Conservation (phyloP, 2,113 vertebrate species). For the Myocastor coypus region DNA sequence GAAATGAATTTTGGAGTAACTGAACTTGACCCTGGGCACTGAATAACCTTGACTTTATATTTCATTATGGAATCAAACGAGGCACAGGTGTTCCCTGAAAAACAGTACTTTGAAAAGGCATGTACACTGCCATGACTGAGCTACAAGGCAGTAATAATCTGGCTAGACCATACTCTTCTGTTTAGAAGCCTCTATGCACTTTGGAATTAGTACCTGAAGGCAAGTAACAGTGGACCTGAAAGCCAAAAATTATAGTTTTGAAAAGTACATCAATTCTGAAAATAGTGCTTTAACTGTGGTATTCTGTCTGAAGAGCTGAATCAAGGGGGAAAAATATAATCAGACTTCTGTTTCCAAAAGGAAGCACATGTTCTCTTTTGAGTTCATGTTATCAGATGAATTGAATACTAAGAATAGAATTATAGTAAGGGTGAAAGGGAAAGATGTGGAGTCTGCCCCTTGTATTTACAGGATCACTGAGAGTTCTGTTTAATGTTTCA, state of each 20-base stretch:
- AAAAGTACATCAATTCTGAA: slow-evolving; percentile 89
- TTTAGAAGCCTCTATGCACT: slow-evolving; percentile 87
- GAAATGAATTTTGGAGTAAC: slow-evolving; percentile 89
- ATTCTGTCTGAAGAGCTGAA: slow-evolving; percentile 78
- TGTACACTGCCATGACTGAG: slow-evolving; percentile 86
- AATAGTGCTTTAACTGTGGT: slow-evolving; percentile 84
- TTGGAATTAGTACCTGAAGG: slow-evolving; percentile 87
- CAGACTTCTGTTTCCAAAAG: slow-evolving; percentile 72
- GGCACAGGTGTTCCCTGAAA: slow-evolving; percentile 86
- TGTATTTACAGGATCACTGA: slow-evolving; percentile 63
- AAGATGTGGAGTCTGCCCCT: slow-evolving; percentile 24
- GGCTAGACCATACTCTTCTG: slow-evolving; percentile 86
- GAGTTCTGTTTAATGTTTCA: slow-evolving; percentile 66
- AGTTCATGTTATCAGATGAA: slow-evolving; percentile 71
- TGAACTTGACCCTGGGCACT: slow-evolving; percentile 85
- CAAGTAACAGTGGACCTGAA: slow-evolving; percentile 89
- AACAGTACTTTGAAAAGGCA: slow-evolving; percentile 89
- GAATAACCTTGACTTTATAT: slow-evolving; percentile 89
- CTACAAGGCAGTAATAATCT: slow-evolving; percentile 85
- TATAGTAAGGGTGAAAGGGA: slow-evolving; percentile 63
- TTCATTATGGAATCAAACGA: slow-evolving; percentile 90
- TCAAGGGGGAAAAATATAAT: slow-evolving; percentile 72
- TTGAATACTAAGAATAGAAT: slow-evolving; percentile 72
- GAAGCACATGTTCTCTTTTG: slow-evolving; percentile 66
- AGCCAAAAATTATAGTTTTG: slow-evolving; percentile 88